These are phyloP conservation scores for Corythaixoides concolor DNA, from an alignment of 2,113 vertebrate species.

Conservation along the genomic window DNA sequence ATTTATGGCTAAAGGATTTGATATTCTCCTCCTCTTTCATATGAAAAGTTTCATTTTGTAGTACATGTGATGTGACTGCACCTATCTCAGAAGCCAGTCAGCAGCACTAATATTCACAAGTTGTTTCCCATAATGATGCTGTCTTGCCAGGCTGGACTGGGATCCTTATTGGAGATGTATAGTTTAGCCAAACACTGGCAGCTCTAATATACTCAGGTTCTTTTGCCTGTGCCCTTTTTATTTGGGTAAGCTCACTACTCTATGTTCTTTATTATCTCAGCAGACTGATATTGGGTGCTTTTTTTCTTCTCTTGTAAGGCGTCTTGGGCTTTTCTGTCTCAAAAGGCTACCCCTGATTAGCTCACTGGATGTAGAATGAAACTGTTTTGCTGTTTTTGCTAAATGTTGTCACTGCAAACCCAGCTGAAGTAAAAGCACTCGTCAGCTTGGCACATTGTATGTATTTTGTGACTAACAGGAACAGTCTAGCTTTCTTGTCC, in stretches of 20 bases:
- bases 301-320: not conserved
- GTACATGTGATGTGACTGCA: not conserved
- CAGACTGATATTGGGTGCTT: not conserved
- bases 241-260: not conserved
- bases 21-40: not conserved
- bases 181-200: not conserved
- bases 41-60: not conserved
- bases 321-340: not conserved
- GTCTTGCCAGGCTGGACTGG: not conserved
- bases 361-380: not conserved
- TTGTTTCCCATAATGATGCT: not conserved
- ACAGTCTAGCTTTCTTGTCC: conserved; percentile 6
- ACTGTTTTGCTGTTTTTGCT: conserved; percentile 1
- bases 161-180: not conserved
- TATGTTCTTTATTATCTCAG: not conserved
- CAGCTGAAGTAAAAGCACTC: conserved; percentile 27
- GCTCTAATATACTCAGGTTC: not conserved
- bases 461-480: conserved; percentile 1
- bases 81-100: not conserved
- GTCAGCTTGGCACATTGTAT: not conserved
- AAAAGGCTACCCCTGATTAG: not conserved
- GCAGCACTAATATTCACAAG: not conserved
- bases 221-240: not conserved
- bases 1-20: not conserved
- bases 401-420: not conserved